A percentile compares a stretch with the other conserved stretches of the same genome.
These are phyloP conservation scores for Thomomys bottae DNA, from an alignment of 2,113 vertebrate genomes.

Conservation along the genomic window DNA sequence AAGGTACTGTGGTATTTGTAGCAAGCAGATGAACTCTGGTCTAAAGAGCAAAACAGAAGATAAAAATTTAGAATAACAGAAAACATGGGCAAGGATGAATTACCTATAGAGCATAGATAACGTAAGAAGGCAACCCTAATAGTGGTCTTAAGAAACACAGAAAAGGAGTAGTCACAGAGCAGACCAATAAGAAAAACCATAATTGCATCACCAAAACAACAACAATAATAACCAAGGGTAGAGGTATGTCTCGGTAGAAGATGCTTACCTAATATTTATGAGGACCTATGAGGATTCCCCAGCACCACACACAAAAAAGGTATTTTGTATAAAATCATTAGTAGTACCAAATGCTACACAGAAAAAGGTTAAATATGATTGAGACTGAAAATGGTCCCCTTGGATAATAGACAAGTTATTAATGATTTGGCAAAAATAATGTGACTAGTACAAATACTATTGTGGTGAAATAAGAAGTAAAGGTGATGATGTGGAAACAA, in stretches of 20 bases:
- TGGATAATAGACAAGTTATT: not conserved
- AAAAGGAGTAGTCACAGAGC: constrained; percentile 14
- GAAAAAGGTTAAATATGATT: constrained; percentile 10
- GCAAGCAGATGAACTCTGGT: not conserved
- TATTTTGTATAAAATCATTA: constrained; percentile 15
- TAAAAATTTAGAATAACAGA: not conserved
- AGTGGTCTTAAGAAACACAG: not conserved
- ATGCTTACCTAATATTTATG: not conserved
- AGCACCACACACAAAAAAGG: not conserved
- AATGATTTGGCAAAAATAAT: constrained; percentile 22
- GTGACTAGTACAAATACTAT: not conserved
- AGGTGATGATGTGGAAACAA: not conserved
- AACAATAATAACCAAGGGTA: not conserved
- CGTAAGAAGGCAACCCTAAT: not conserved
- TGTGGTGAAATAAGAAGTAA: not conserved
- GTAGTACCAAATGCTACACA: not conserved
- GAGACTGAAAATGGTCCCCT: not conserved
- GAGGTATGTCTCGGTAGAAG: not conserved
- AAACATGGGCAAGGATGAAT: not conserved
- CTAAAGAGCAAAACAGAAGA: not conserved
- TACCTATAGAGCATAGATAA: not conserved
- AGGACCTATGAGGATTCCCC: not conserved
- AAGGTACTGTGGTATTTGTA: not conserved
- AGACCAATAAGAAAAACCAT: not conserved
- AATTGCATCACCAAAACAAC: not conserved